These are phyloP conservation scores for Trissolcus japonicus DNA, from an alignment of 2,888 invertebrate genomes.

Conservation along the genomic window DNA sequence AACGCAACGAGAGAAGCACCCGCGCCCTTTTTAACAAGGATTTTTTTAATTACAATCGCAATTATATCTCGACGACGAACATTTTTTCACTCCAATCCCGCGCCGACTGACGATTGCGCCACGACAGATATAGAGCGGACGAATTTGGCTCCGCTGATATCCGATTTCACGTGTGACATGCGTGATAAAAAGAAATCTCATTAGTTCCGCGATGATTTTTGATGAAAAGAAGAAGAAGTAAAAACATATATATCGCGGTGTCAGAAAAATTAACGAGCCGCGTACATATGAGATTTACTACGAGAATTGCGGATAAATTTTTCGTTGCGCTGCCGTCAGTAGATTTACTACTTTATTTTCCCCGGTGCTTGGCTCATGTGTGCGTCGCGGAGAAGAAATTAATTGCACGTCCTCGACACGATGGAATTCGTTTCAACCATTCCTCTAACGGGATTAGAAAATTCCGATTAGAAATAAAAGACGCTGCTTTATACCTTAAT, in stretches of 20 bases:
- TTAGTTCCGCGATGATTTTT: too few relatives aligned
- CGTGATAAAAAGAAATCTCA: too few relatives aligned
- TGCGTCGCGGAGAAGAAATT: too few relatives aligned
- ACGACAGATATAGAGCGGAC: slow-evolving; percentile 12
- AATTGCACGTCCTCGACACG: neutral
- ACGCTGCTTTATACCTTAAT: too few relatives aligned
- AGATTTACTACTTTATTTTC: too few relatives aligned
- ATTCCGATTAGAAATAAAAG: neutral
- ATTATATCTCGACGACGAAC: slow-evolving; percentile 67
- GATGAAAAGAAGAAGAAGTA: too few relatives aligned
- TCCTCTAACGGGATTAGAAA: slow-evolving; percentile 1
- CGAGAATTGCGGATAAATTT: too few relatives aligned
- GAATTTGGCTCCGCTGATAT: too few relatives aligned
- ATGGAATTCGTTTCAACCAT: neutral
- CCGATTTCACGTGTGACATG: too few relatives aligned
- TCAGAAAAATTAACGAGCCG: slow-evolving; percentile 9
- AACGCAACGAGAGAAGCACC: slow-evolving; percentile 11
- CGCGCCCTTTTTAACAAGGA: slow-evolving; percentile 66
- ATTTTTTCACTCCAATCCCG: slow-evolving; percentile 63
- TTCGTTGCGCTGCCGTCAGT: too few relatives aligned
- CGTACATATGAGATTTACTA: too few relatives aligned
- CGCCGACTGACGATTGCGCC: slow-evolving; percentile 63
- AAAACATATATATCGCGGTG: neutral
- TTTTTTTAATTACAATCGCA: slow-evolving; percentile 73
- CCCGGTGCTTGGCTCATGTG: too few relatives aligned